These are phyloP conservation scores for Reinhardtius hippoglossoides DNA, from an alignment of 2,113 vertebrate species.

Conservation along the genomic window DNA sequence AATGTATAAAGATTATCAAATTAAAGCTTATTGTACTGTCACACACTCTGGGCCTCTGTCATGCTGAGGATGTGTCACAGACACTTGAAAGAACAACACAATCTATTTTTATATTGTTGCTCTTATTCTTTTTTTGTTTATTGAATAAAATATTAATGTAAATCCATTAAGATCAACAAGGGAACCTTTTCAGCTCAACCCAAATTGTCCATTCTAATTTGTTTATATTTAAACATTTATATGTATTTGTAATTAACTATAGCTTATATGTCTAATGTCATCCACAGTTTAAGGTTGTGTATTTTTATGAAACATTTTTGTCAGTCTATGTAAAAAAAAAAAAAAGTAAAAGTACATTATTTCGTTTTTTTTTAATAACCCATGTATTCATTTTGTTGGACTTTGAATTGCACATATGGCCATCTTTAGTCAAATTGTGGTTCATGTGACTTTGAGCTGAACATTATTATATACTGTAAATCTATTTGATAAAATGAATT, in stretches of 20 bases:
- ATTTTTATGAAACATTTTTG: neutral
- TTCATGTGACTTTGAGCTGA: slow-evolving; percentile 8
- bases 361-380: too few relatives aligned
- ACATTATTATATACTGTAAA: neutral
- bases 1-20: slow-evolving; percentile 4
- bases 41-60: neutral
- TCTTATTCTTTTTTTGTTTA: neutral
- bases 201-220: too few relatives aligned
- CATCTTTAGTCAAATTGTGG: neutral
- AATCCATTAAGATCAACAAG: too few relatives aligned
- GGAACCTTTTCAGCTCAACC: too few relatives aligned
- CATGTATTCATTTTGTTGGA: neutral
- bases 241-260: too few relatives aligned
- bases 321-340: too few relatives aligned
- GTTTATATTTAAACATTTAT: too few relatives aligned
- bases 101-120: neutral
- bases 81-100: neutral
- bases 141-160: neutral
- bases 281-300: too few relatives aligned
- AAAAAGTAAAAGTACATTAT: too few relatives aligned
- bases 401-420: neutral
- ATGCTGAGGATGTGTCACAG: neutral
- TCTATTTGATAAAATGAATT: slow-evolving; percentile 22
- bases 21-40: slow-evolving; percentile 10
- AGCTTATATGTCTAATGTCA: too few relatives aligned